Conservation (phyloP, 2,888 invertebrate species). For the Aspidiotus rigidus region DNA sequence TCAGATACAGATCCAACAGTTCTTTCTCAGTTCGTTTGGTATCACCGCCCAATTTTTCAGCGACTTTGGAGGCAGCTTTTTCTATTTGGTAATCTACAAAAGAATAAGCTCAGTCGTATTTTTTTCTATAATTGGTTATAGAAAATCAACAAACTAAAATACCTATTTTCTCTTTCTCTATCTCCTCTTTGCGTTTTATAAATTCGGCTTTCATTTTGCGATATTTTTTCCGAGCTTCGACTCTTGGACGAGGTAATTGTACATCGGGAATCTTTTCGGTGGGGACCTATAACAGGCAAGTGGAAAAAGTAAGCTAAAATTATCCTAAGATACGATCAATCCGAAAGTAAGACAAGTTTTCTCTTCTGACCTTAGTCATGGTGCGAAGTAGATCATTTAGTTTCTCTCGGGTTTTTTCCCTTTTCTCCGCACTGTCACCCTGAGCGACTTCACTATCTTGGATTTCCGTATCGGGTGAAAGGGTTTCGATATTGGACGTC, state of each 20-base stretch:
- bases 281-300: too few relatives aligned
- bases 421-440: too few relatives aligned
- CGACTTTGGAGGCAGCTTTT: conserved; percentile 63
- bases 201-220: conserved; percentile 3
- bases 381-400: background rate
- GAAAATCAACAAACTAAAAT: background rate
- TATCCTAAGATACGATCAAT: too few relatives aligned
- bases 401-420: too few relatives aligned
- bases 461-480: too few relatives aligned
- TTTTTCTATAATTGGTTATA: background rate
- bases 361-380: background rate
- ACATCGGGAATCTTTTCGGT: background rate
- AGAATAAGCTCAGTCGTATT: conserved; percentile 14
- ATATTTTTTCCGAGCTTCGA: conserved; percentile 3
- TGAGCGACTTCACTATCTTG: too few relatives aligned
- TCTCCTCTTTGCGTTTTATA: background rate
- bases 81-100: conserved; percentile 44
- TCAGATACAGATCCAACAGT: conserved; percentile 47
- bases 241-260: conserved; percentile 27
- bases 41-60: conserved; percentile 58
- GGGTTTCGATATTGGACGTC: too few relatives aligned
- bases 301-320: too few relatives aligned
- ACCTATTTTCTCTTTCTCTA: conserved; percentile 16
- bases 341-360: too few relatives aligned
- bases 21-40: conserved; percentile 62